Base-by-base conservation (phyloP, 2,797 vertebrate genomes). In the Pitangus sulphuratus region DNA sequence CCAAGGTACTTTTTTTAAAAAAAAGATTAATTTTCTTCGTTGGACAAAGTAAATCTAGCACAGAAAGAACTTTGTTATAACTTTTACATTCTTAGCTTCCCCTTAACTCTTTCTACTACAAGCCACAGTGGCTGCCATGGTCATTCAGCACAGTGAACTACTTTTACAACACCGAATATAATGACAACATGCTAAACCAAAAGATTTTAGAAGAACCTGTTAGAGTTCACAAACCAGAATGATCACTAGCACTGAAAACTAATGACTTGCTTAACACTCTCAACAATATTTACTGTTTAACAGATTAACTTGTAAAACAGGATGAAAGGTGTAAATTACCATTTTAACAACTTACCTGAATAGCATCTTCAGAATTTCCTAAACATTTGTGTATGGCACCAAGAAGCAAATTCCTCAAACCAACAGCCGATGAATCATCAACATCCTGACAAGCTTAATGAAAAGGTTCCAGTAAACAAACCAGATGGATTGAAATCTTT, bases 381-480 rank as follows among this genome's bases (percentile, higher is more conserved):
- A 99, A 98, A 97, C 98, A 99, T 98, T 99, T 99, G 97, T 98
- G 99, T 95, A 99, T 99, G 98, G 99, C 98, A 97, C 99, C 99
- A 64, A 99, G 99, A 25, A 99, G 99, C 94, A 99, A 98, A 97
- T 99, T 98, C 98, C 99, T 99, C 94, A 99, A 97, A 81, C 99
- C 99, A 56, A 97, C 80, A 60, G 98, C 98, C 0, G 98, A 98
- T 24, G 98, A 94, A 69, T 99, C 99, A 11, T 99, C 98, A 74
- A 99, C 98, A 76, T 98, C 98, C 84, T 99, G 99, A 91, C 99
- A 98, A 92, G 99, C 99, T 99, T 84, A 51, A 97, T 88, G 24
- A 93, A 81, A 95, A 95, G 16, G 96, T 56, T 66, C 12, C 53
- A 70, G 64, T 84, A 65, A 94, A 83, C 50, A 84, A 90, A 78